phyloP scores from a whole-genome alignment of 2,797 vertebrate species.

The Fistularia commersonii region DNA sequence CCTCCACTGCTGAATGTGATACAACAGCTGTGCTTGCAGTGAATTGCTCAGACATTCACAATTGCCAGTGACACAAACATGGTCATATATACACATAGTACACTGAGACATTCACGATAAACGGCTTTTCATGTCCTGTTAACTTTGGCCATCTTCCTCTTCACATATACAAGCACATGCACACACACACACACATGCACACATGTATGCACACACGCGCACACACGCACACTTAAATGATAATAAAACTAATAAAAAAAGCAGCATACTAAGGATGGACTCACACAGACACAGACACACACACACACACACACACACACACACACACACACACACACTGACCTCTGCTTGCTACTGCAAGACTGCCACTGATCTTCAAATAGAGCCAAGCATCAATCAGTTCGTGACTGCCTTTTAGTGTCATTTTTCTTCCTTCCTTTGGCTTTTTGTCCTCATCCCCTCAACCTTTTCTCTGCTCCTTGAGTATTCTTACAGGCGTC shows the following conservation, averaged over 20 bases:
- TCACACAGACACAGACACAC: constrained; percentile 26
- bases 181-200: constrained; percentile 38
- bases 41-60: constrained; percentile 1
- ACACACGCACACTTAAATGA: constrained; percentile 34
- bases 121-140: background rate
- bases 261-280: too few relatives aligned
- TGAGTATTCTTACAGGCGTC: constrained; percentile 72
- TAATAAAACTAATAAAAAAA: too few relatives aligned
- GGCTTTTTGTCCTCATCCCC: constrained; percentile 69
- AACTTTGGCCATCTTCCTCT: too few relatives aligned
- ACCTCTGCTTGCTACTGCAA: constrained; percentile 82
- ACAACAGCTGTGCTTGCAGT: constrained; percentile 39
- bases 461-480: constrained; percentile 65
- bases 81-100: constrained; percentile 2
- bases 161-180: constrained; percentile 21
- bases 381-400: constrained; percentile 90
- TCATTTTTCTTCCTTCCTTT: constrained; percentile 77
- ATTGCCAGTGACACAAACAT: background rate
- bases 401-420: constrained; percentile 81
- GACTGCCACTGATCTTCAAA: constrained; percentile 90
- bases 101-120: background rate
- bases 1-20: constrained; percentile 30
- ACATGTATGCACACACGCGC: constrained; percentile 12
- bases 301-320: constrained; percentile 22
- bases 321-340: constrained; percentile 57